phyloP scores from a whole-genome alignment of 2,797 vertebrate species.

The Neosalanx taihuensis region DNA sequence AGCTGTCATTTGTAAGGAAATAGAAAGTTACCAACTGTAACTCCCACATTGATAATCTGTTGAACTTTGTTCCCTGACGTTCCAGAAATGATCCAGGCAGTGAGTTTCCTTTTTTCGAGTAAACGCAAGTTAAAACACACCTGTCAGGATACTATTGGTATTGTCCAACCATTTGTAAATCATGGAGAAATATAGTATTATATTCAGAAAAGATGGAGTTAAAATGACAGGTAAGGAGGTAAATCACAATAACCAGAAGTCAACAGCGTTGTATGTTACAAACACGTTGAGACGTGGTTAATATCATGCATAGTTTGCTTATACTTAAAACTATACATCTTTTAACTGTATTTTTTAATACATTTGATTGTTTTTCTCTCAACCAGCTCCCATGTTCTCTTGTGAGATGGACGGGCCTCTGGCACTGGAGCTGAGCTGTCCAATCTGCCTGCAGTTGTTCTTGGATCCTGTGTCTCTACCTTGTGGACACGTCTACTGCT shows the following conservation, averaged over 20 bases:
- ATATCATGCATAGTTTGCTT: background rate
- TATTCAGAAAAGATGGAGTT: background rate
- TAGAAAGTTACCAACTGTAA: background rate
- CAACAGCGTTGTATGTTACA: background rate
- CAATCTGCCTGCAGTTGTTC: conserved; percentile 69
- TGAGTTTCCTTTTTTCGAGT: background rate
- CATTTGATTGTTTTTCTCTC: background rate
- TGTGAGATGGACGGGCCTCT: conserved; percentile 26
- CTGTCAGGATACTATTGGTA: background rate
- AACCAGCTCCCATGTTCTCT: conserved; percentile 37
- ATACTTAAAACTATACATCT: background rate
- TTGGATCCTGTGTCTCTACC: conserved; percentile 61
- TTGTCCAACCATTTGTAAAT: background rate
- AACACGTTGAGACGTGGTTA: background rate
- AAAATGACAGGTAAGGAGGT: no score
- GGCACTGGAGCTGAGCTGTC: conserved; percentile 66
- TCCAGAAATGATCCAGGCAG: background rate
- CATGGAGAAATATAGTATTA: background rate
- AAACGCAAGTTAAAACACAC: background rate
- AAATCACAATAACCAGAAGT: no score
- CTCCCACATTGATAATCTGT: background rate
- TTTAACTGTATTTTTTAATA: background rate
- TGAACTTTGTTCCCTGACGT: background rate
- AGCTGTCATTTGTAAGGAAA: background rate
- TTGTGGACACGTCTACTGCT: conserved; percentile 75